Base-by-base conservation (phyloP, 2,888 invertebrate species). In the Ferdinandea cuprea region DNA sequence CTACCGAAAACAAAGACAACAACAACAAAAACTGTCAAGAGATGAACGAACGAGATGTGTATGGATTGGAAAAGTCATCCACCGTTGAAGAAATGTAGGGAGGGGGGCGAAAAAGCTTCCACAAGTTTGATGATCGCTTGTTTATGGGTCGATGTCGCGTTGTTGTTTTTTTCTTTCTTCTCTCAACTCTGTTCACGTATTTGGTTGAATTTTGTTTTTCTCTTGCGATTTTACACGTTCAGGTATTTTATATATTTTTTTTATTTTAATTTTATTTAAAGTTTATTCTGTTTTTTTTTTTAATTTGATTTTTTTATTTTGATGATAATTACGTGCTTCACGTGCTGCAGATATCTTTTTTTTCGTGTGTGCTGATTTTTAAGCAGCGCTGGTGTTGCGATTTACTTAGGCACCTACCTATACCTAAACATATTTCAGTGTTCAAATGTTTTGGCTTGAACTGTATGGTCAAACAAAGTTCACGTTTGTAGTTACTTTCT, bases 81-180 rank as follows among this genome's bases (percentile, higher is more conserved):
- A 71, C 50, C 32, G 68, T 56, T 32, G 25, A 48, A 46, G 19
- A 37, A 40, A 30, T 28, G n/a, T n/a, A n/a, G n/a, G n/a, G n/a
- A n/a, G n/a, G n/a, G n/a, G n/a, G n/a, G n/a, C n/a, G n/a, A 48
- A 52, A 65, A 81, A 81, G 71, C 77, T 72, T 71, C 46, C 54
- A 48, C 73, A 66, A 77, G 83, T 83, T 83, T 72, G 83, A 78
- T 78, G 77, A 83, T 83, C 78, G 83, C 83, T 72, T 83, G 83
- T 68, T 83, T 83, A 83, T 78, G 78, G 72, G 72, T 74, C 78
- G 66, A 25, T 63, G 59, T 73, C 54, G 50, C 37, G 61, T 21
- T 72, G 28, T 42, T 42, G 52, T 46, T 21, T 52, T 9, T 37
- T 17, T 58, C 25, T 32, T 35, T 59, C 44, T 58, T 52, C 46